phyloP scores from a whole-genome alignment of 1,140 invertebrate species.

The Drosophila lacteicornis region DNA sequence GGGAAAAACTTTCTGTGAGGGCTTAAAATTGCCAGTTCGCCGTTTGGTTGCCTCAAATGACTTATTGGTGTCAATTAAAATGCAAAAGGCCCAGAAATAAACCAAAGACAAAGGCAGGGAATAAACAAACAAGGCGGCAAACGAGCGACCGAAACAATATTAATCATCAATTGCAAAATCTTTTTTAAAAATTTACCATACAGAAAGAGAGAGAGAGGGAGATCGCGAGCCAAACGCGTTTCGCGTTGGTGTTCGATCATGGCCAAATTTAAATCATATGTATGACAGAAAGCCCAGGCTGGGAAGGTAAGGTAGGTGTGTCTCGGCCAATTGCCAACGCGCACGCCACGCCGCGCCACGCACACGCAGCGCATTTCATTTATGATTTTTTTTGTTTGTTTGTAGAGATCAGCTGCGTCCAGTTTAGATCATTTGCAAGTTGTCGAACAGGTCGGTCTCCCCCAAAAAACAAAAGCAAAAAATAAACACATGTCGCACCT shows the following conservation, averaged over 20 bases:
- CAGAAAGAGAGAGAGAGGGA: slow-evolving; percentile 27
- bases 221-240: slow-evolving; percentile 29
- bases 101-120: slow-evolving; percentile 33
- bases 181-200: slow-evolving; percentile 66
- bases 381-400: slow-evolving; percentile 7
- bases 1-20: slow-evolving; percentile 48
- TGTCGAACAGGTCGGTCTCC: slow-evolving; percentile 60
- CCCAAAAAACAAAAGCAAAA: slow-evolving; percentile 22
- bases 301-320: slow-evolving; percentile 65
- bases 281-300: slow-evolving; percentile 1
- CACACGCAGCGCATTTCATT: slow-evolving; percentile 42
- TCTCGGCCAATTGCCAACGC: slow-evolving; percentile 69
- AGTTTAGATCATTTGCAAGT: slow-evolving; percentile 45
- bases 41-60: slow-evolving; percentile 44
- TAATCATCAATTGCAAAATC: slow-evolving; percentile 80
- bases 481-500: slow-evolving; percentile 43
- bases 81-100: slow-evolving; percentile 63
- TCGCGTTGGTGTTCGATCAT: slow-evolving; percentile 68
- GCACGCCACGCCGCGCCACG: slow-evolving; percentile 62
- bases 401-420: slow-evolving; percentile 29
- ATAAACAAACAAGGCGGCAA: slow-evolving; percentile 22
- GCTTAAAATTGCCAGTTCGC: slow-evolving; percentile 32
- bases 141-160: slow-evolving; percentile 38
- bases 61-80: slow-evolving; percentile 77
- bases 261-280: slow-evolving; percentile 66